Evolutionary conservation across 2,888 invertebrate genomes (phyloP).

Genomic region (Macropis europaea): DNA sequence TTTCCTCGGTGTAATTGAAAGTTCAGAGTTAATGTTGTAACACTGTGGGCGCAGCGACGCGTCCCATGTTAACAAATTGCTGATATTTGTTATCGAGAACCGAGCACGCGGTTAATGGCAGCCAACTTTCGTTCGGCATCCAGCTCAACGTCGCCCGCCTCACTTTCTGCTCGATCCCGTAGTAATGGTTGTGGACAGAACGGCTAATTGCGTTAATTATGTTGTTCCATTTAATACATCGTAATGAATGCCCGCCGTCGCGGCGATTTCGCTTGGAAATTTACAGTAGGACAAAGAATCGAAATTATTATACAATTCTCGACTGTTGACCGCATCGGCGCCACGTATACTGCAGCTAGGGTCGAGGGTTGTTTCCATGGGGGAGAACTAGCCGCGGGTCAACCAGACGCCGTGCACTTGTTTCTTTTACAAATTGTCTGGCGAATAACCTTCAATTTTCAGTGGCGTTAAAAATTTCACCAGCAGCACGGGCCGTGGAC

Average conservation of each 20-base stretch:
- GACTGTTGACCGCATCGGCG: conserved; percentile 11
- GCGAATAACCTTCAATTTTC: conserved; percentile 54
- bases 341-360: conserved; percentile 53
- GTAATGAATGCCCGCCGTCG: too few species aligned
- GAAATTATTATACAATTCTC: conserved; percentile 35
- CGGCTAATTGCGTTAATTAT: too few species aligned
- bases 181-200: background rate
- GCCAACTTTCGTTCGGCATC: background rate
- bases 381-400: conserved; percentile 34
- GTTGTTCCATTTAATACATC: too few species aligned
- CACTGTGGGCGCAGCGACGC: background rate
- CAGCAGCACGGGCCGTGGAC: conserved; percentile 15
- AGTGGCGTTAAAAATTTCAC: conserved; percentile 40
- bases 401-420: conserved; percentile 36
- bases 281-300: too few species aligned
- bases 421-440: conserved; percentile 53
- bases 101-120: conserved; percentile 4
- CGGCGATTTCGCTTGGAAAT: too few species aligned
- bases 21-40: background rate
- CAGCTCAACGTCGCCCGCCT: background rate
- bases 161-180: background rate
- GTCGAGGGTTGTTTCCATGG: conserved; percentile 56
- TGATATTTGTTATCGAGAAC: background rate
- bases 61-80: background rate
- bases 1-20: conserved; percentile 30